Evolutionary conservation across 2,888 invertebrate species (phyloP), one percentile per base, ranked within the genome.

Genomic region (Caenorhabditis drosophilae): DNA sequence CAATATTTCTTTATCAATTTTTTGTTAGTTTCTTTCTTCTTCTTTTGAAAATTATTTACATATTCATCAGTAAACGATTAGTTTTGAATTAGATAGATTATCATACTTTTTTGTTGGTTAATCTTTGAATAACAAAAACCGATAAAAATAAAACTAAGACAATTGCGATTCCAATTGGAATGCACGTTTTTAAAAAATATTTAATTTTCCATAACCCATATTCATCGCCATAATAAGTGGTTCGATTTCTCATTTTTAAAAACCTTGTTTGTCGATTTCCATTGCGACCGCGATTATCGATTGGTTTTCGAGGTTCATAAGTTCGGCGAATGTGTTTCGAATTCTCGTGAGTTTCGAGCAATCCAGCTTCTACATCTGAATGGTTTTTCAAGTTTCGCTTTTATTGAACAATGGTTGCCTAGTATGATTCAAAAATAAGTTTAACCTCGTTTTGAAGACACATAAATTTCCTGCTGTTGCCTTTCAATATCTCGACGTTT

Each of bases 141-240:
- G n/a, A n/a, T n/a, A n/a, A n/a, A n/a, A n/a, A n/a, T n/a, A n/a
- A n/a, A n/a, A 70, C 18, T 22, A 70, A 45, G 15, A 67, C 38
- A 6, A 56, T 11, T 2, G 70, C 70, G 9, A 70, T 50, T 2
- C 53, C 45, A 40, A 73, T 38, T 0, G 73, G 73, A 9, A 58
- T 47, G 35, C 59, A 46, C 7, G 66, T 68, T 27, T 62, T 54
- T n/a, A 73, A 49, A 38, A 63, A 66, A 46, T 57, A 73, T 38
- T 62, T 68, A n/a, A 73, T 44, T 56, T 68, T 63, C 62, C 67
- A 73, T 6, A 49, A 56, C 12, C 60, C 61, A 18, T 23, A 58
- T 25, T 70, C 63, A 36, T 63, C 36, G 18, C 73, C 73, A 45
- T 61, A 73, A 40, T 73, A 73, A 1, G 73, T 68, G 4, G 73